These are phyloP conservation scores for Watsonalla binaria DNA, from an alignment of 2,888 invertebrate genomes.

Conservation along the genomic window DNA sequence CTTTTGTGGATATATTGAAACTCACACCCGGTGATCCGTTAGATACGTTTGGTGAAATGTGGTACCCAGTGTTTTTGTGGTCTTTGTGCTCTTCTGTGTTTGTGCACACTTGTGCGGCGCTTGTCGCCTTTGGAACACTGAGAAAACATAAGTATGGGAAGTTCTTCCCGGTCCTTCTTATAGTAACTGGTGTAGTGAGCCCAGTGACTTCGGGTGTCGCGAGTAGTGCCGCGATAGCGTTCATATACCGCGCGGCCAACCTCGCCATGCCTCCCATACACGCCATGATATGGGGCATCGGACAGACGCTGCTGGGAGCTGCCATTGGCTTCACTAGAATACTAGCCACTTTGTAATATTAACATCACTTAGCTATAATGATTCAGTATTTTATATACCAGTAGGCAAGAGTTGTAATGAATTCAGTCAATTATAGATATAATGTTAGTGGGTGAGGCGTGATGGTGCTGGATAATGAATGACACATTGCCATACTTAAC, in stretches of 20 bases:
- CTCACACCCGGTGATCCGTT: constrained; percentile 82
- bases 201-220: constrained; percentile 93
- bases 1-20: constrained; percentile 83
- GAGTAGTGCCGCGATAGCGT: constrained; percentile 95
- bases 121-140: constrained; percentile 93
- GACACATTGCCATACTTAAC: constrained; percentile 25
- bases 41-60: constrained; percentile 92
- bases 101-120: constrained; percentile 93
- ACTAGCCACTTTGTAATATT: constrained; percentile 89
- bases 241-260: constrained; percentile 94
- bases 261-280: constrained; percentile 94
- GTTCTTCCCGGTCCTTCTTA: constrained; percentile 92
- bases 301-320: constrained; percentile 93
- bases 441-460: constrained; percentile 33
- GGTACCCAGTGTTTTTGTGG: constrained; percentile 98
- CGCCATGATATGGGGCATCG: constrained; percentile 96
- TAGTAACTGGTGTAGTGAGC: constrained; percentile 93
- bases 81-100: constrained; percentile 95
- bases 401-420: constrained; percentile 25
- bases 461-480: constrained; percentile 39
- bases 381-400: constrained; percentile 1
- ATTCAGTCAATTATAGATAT: constrained; percentile 50
- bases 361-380: constrained; percentile 10
- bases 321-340: constrained; percentile 96
- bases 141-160: constrained; percentile 97